Conservation (phyloP, 2,888 invertebrate genomes). For the Dastarcus helophoroides region DNA sequence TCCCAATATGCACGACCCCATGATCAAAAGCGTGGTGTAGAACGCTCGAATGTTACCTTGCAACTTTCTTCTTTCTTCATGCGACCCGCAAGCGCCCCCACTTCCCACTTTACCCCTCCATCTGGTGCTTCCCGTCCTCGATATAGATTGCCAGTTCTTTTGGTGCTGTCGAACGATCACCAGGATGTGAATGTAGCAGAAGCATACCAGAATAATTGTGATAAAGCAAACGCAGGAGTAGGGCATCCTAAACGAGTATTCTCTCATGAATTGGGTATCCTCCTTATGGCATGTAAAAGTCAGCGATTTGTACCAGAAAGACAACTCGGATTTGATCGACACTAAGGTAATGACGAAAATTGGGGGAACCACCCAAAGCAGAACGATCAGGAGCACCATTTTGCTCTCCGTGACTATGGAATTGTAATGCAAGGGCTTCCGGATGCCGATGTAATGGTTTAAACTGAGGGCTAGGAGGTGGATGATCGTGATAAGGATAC, state of each 20-base stretch:
- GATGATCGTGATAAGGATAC: conserved; percentile 48
- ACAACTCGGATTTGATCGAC: conserved; percentile 37
- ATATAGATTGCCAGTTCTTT: conserved; percentile 36
- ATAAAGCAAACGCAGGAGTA: conserved; percentile 13
- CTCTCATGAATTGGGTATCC: conserved; percentile 6
- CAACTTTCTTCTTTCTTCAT: conserved; percentile 31
- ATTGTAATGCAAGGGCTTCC: conserved; percentile 49
- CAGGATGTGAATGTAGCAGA: conserved; percentile 50
- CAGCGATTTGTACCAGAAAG: conserved; percentile 34
- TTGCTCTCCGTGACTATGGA: conserved; percentile 44
- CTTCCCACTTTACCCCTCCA: conserved; percentile 19
- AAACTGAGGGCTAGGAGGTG: conserved; percentile 51
- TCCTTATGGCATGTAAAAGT: conserved; percentile 5
- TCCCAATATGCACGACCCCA: conserved; percentile 47
- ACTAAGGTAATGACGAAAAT: conserved; percentile 42
- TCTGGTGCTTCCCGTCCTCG: conserved; percentile 33
- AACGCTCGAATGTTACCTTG: conserved; percentile 45
- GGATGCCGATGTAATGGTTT: conserved; percentile 55
- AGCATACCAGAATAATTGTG: conserved; percentile 45
- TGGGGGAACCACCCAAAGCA: conserved; percentile 47
- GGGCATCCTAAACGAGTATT: neutral
- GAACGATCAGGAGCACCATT: conserved; percentile 38
- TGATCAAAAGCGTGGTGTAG: conserved; percentile 49
- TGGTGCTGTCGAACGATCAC: conserved; percentile 45
- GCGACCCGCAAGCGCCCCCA: conserved; percentile 12